Evolutionary conservation across 1,140 invertebrate species (phyloP).

Genomic region (Apis laboriosa): DNA sequence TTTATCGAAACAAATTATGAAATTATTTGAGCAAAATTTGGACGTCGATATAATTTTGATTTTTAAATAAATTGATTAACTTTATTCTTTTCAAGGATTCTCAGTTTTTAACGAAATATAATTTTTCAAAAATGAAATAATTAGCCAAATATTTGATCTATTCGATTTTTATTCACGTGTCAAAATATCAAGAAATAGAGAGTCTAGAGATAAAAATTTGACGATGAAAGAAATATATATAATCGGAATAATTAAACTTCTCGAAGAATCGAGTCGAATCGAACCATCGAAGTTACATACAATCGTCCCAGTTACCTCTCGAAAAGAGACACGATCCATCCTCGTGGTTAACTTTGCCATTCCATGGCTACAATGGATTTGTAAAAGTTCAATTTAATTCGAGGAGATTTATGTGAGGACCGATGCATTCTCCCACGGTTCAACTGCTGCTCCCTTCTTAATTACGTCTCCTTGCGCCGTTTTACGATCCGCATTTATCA

Average conservation of each 20-base stretch:
- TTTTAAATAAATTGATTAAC: no score
- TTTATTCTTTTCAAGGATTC: no score
- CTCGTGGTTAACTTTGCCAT: constrained; percentile 22
- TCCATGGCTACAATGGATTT: constrained; percentile 49
- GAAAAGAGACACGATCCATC: neutral
- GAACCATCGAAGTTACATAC: no score
- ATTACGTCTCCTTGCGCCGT: constrained; percentile 57
- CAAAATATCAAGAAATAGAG: no score
- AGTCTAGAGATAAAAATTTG: no score
- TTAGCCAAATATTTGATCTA: no score
- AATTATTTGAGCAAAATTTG: no score
- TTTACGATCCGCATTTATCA: constrained; percentile 68
- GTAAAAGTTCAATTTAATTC: constrained; percentile 64
- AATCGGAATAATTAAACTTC: neutral
- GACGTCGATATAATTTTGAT: no score
- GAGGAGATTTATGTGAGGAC: constrained; percentile 56
- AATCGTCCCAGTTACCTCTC: neutral
- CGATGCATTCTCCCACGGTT: constrained; percentile 43
- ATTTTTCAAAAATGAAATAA: no score
- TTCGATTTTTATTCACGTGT: no score
- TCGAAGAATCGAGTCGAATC: neutral
- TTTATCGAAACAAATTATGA: no score
- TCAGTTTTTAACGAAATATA: no score
- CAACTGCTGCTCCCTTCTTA: constrained; percentile 57
- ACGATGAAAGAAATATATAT: neutral